A percentile compares a stretch with the other conserved stretches of the same genome.
phyloP scores from a whole-genome alignment of 1,140 invertebrate genomes.

The Cotesia chilonis region DNA sequence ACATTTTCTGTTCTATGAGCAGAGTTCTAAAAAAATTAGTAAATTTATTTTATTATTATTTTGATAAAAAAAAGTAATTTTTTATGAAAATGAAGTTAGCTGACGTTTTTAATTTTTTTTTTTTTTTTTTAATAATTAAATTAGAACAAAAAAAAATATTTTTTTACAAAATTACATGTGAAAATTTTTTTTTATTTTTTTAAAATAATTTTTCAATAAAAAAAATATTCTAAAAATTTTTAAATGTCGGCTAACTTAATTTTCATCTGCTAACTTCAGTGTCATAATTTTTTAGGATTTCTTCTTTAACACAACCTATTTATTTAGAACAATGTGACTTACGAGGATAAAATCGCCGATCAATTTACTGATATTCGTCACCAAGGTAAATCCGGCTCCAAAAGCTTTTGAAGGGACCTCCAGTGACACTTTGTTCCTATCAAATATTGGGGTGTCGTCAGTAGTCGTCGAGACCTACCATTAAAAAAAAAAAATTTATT shows the following conservation, averaged over 20 bases:
- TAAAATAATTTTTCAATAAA: no score
- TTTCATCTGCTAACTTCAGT: no score
- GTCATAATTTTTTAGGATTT: no score
- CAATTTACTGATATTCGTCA: constrained; percentile 75
- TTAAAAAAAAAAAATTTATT: constrained; percentile 40
- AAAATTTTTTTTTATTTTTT: no score
- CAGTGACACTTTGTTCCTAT: constrained; percentile 71
- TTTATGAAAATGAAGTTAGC: no score
- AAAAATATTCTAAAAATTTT: no score
- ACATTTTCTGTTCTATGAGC: constrained; percentile 73
- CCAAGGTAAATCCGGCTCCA: constrained; percentile 74
- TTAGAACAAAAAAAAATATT: no score
- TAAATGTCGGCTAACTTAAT: no score
- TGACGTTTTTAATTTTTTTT: no score
- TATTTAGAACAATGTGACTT: constrained; percentile 45
- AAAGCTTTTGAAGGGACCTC: constrained; percentile 75
- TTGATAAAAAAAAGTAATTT: background rate
- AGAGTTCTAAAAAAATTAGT: constrained; percentile 70
- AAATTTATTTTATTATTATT: background rate
- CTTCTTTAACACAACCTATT: no score
- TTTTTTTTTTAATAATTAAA: background rate
- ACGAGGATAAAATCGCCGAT: constrained; percentile 76
- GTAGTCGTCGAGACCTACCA: constrained; percentile 59
- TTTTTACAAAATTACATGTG: no score
- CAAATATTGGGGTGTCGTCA: constrained; percentile 74